Evolutionary conservation across 1,140 invertebrate genomes (phyloP).

Genomic region (Tigriopus japonicus): DNA sequence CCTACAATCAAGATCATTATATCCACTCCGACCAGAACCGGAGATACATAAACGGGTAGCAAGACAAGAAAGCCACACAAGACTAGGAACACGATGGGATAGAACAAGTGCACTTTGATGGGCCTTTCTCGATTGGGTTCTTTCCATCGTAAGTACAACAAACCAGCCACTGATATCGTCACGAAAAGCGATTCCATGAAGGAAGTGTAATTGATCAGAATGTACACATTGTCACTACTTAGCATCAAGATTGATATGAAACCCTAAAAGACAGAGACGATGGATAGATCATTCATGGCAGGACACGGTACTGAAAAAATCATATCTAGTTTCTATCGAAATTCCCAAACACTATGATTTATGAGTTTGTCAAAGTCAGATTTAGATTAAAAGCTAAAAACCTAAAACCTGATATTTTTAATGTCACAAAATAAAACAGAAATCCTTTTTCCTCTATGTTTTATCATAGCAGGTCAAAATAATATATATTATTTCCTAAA

Average conservation of each 20-base stretch:
- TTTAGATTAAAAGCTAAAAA: no score
- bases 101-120: constrained; percentile 48
- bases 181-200: constrained; percentile 84
- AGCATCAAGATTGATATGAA: constrained; percentile 35
- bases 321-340: no score
- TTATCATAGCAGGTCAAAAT: no score
- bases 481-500: no score
- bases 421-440: no score
- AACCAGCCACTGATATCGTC: constrained; percentile 62
- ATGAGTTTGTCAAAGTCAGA: no score
- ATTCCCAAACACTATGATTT: no score
- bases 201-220: constrained; percentile 79
- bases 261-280: no score
- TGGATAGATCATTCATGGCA: no score
- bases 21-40: constrained; percentile 61
- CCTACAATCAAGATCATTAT: constrained; percentile 61
- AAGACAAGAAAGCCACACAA: constrained; percentile 63
- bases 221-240: constrained; percentile 47
- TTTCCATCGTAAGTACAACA: constrained; percentile 66
- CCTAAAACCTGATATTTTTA: no score
- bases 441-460: no score
- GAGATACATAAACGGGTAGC: constrained; percentile 52
- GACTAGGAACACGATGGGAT: constrained; percentile 57
- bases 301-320: no score
- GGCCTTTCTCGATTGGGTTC: constrained; percentile 56